Conservation (phyloP, 2,113 vertebrate species). For the Morphnarchus princeps region DNA sequence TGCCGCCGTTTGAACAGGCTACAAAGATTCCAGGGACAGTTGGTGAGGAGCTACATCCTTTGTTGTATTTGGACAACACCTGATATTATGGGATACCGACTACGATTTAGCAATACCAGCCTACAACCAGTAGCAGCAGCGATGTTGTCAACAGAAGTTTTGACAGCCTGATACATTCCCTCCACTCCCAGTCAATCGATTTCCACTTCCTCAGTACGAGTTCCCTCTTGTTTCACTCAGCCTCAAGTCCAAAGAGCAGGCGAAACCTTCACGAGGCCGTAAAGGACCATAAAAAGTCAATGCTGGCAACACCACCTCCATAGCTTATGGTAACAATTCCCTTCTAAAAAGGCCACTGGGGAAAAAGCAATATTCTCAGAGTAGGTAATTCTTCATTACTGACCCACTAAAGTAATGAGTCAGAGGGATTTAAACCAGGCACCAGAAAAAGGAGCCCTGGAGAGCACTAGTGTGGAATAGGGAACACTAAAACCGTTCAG, state of each 20-base stretch:
- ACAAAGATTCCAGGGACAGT: background rate
- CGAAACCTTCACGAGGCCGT: rapidly evolving
- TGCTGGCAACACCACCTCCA: background rate
- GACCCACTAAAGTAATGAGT: background rate
- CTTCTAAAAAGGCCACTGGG: background rate
- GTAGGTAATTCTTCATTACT: background rate
- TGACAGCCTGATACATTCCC: background rate
- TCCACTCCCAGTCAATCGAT: background rate
- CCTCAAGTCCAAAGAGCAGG: background rate
- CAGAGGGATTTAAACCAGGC: background rate
- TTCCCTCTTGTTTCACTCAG: background rate
- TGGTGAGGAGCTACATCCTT: background rate
- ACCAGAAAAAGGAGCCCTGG: background rate
- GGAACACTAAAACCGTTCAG: background rate
- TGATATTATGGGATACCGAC: background rate
- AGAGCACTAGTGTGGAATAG: background rate
- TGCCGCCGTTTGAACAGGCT: background rate
- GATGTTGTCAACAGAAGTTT: background rate
- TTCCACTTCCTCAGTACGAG: background rate
- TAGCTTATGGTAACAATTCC: background rate
- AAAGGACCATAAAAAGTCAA: background rate
- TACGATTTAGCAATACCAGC: background rate
- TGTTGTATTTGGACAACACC: background rate
- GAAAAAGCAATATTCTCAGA: background rate
- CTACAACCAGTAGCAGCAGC: background rate